Conservation (phyloP, 2,888 invertebrate genomes). For the Troides helena region DNA sequence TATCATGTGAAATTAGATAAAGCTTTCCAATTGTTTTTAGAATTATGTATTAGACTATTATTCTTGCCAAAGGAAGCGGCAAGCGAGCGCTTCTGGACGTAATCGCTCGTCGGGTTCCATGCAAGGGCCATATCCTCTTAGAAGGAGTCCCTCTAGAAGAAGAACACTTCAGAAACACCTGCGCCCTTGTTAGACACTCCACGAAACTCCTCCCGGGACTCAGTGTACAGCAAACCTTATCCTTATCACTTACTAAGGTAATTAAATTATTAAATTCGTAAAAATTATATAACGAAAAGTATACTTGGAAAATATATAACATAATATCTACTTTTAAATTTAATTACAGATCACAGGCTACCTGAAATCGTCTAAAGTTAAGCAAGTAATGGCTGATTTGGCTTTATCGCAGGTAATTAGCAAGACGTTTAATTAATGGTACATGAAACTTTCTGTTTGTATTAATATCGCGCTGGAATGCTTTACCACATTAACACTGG, state of each 20-base stretch:
- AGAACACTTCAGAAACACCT: conserved; percentile 90
- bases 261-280: neutral
- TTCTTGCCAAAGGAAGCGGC: conserved; percentile 86
- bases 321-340: neutral
- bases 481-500: neutral
- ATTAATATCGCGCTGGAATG: neutral
- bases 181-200: conserved; percentile 93
- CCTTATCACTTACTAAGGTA: conserved; percentile 89
- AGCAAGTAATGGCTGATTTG: conserved; percentile 95
- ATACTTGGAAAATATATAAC: too few species aligned
- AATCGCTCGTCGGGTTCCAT: conserved; percentile 89
- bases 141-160: conserved; percentile 92
- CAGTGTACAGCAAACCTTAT: conserved; percentile 92
- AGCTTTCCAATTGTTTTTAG: too few species aligned
- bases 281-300: neutral
- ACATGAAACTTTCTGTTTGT: neutral
- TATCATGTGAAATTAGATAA: too few species aligned
- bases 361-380: conserved; percentile 90
- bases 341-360: conserved; percentile 83
- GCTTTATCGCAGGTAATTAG: conserved; percentile 88
- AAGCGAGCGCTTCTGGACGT: conserved; percentile 97
- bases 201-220: conserved; percentile 91
- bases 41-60: neutral
- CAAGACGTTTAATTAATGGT: neutral
- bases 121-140: conserved; percentile 92